Conservation (phyloP, 1,140 invertebrate genomes). For the Ceratosolen solmsi region DNA sequence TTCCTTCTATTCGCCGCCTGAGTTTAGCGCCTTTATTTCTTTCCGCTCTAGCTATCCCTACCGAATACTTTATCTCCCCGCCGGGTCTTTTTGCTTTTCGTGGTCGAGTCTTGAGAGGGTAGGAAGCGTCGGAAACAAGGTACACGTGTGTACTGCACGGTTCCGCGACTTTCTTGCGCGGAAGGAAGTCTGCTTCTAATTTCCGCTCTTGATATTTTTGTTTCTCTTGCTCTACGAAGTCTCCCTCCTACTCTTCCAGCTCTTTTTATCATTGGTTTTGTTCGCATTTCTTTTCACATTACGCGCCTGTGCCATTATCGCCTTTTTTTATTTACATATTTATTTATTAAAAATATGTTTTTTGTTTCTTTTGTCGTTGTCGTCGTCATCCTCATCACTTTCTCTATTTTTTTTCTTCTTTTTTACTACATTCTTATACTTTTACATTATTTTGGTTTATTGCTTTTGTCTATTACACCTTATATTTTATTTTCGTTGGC, state of each 20-base stretch:
- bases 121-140: not conserved
- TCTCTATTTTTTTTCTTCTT: too few species aligned
- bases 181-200: not conserved
- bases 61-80: not conserved
- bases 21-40: not conserved
- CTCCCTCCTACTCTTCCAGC: not conserved
- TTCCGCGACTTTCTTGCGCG: not conserved
- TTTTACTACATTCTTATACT: too few species aligned
- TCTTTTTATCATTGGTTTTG: not conserved
- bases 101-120: not conserved
- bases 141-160: not conserved
- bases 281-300: not conserved
- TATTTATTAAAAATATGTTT: too few species aligned
- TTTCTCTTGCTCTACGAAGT: not conserved
- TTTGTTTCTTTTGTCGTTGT: too few species aligned
- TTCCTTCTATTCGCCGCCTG: not conserved
- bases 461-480: not conserved
- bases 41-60: not conserved
- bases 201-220: not conserved
- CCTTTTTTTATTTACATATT: not conserved
- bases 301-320: not conserved
- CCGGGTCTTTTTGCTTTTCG: not conserved
- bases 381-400: too few species aligned
- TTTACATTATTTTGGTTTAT: not conserved
- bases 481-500: not conserved